phyloP scores from a whole-genome alignment of 2,888 invertebrate species.

The Cryptosula pallasiana region DNA sequence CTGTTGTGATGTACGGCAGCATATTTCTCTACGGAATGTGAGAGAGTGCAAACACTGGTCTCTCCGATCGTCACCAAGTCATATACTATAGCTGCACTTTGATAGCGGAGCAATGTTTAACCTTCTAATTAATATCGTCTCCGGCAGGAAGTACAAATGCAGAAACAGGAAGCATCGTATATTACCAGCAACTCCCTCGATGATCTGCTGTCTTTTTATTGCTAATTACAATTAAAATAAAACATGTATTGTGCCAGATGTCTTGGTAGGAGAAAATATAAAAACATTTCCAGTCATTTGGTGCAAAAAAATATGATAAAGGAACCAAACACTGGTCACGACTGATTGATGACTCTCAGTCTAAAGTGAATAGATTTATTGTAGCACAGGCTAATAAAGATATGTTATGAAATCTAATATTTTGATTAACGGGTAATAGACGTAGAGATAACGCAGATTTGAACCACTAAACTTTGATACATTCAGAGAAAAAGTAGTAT shows the following conservation, averaged over 20 bases:
- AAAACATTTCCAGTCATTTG: too few relatives aligned
- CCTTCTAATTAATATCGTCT: not conserved
- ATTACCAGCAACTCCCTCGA: not conserved
- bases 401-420: too few relatives aligned
- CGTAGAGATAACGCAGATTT: too few relatives aligned
- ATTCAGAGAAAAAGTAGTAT: too few relatives aligned
- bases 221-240: slow-evolving; percentile 19
- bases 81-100: not conserved
- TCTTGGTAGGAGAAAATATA: not conserved
- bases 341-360: too few relatives aligned
- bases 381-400: too few relatives aligned
- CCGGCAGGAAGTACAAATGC: not conserved
- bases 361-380: too few relatives aligned
- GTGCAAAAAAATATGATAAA: too few relatives aligned
- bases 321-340: too few relatives aligned
- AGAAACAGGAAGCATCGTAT: not conserved
- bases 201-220: not conserved
- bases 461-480: too few relatives aligned
- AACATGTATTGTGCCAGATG: not conserved
- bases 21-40: not conserved
- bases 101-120: not conserved
- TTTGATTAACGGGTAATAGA: too few relatives aligned
- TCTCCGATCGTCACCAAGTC: not conserved
- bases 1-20: not conserved
- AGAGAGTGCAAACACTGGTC: not conserved